Conservation (phyloP, 2,888 invertebrate genomes). For the Drosophila birchii region DNA sequence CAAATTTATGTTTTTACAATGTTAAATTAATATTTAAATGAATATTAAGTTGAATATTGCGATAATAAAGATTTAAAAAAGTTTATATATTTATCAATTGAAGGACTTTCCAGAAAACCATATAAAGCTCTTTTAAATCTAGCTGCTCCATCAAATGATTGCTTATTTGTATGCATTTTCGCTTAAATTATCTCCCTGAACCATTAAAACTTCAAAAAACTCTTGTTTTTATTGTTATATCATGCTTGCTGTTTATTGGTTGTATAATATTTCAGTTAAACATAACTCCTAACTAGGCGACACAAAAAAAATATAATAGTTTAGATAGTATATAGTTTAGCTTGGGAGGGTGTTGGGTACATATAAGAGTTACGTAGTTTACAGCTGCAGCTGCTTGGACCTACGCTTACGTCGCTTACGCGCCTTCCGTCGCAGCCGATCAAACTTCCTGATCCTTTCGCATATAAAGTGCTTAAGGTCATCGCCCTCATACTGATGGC, state of each 20-base stretch:
- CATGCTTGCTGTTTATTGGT: conserved; percentile 37
- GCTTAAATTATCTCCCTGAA: background rate
- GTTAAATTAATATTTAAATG: too few relatives aligned
- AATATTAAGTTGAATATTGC: background rate
- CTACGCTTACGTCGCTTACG: conserved; percentile 66
- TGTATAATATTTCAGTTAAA: conserved; percentile 37
- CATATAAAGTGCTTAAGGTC: conserved; percentile 78
- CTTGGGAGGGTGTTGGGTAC: background rate
- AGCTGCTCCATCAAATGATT: too few relatives aligned
- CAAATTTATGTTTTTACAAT: too few relatives aligned
- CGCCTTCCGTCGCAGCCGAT: conserved; percentile 78
- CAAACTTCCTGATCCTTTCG: conserved; percentile 71
- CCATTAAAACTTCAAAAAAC: background rate
- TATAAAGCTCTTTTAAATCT: too few relatives aligned
- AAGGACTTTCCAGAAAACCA: too few relatives aligned
- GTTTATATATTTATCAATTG: background rate
- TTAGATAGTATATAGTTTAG: conserved; percentile 13
- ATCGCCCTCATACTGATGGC: conserved; percentile 68
- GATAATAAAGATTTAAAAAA: background rate
- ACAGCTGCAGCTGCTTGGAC: conserved; percentile 28
- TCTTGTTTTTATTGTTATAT: conserved; percentile 31
- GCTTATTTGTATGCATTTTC: background rate
- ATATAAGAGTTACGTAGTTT: conserved; percentile 5
- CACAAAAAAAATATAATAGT: conserved; percentile 27
- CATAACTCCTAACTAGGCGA: conserved; percentile 43